Conservation (phyloP, 2,888 invertebrate genomes). For the Cerceris ruficornis region DNA sequence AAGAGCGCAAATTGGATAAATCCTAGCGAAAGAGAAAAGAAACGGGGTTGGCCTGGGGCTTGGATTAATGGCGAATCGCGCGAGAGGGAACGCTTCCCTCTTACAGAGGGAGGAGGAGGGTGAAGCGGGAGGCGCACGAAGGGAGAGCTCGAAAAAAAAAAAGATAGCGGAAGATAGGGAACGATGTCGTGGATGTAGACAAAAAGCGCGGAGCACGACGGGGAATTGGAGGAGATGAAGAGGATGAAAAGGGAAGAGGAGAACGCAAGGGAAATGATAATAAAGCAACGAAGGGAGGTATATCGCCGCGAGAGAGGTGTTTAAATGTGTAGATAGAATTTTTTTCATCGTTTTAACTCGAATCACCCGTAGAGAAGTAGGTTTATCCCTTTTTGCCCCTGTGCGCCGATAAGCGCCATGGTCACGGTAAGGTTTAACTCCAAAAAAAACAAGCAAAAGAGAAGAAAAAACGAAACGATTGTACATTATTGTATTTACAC, state of each 20-base stretch:
- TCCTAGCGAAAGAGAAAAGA: too few species aligned
- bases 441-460: constrained; percentile 61
- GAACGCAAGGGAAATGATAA: constrained; percentile 36
- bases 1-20: too few species aligned
- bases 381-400: constrained; percentile 46
- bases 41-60: too few species aligned
- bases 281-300: constrained; percentile 47
- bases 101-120: neutral
- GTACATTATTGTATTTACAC: constrained; percentile 79
- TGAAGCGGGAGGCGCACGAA: neutral
- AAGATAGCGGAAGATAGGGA: neutral
- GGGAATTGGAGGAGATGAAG: constrained; percentile 1
- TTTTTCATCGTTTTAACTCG: constrained; percentile 57
- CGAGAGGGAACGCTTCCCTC: too few species aligned
- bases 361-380: constrained; percentile 54
- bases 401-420: constrained; percentile 46
- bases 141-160: neutral
- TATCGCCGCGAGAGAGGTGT: constrained; percentile 20
- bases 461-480: constrained; percentile 60
- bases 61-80: too few species aligned
- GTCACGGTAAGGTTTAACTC: constrained; percentile 79
- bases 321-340: constrained; percentile 57
- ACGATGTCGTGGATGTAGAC: neutral
- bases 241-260: constrained; percentile 20
- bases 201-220: neutral